These are phyloP conservation scores for Strigamia transsilvanica DNA, from an alignment of 2,888 invertebrate genomes.

Conservation along the genomic window DNA sequence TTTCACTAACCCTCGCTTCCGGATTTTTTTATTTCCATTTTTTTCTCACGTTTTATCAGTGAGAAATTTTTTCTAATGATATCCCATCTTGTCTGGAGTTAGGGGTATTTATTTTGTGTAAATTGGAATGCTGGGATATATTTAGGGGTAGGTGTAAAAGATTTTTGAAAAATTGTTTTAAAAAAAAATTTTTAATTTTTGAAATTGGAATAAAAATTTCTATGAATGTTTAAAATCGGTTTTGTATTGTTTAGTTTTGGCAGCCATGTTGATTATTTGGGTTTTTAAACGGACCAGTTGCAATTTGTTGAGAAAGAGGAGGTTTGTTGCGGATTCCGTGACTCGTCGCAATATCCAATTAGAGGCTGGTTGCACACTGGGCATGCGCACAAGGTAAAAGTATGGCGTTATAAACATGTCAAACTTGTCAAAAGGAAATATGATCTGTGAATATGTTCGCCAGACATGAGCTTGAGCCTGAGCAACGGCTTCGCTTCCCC, in stretches of 20 bases:
- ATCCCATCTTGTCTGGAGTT: neutral
- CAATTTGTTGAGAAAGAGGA: neutral
- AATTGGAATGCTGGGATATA: constrained; percentile 4
- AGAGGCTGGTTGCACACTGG: constrained; percentile 34
- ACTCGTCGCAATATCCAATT: constrained; percentile 31
- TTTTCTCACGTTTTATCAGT: neutral
- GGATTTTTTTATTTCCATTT: constrained; percentile 18
- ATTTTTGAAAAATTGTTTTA: no score
- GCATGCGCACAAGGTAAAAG: constrained; percentile 42
- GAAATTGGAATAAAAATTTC: no score
- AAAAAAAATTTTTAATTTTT: no score
- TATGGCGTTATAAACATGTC: constrained; percentile 44
- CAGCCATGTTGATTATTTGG: no score
- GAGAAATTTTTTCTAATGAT: neutral
- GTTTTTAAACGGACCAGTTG: no score
- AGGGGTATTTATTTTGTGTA: constrained; percentile 29
- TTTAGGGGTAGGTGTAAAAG: neutral
- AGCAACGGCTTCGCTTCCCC: neutral
- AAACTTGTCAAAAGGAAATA: constrained; percentile 44
- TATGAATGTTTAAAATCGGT: no score
- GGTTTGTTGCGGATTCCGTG: constrained; percentile 1
- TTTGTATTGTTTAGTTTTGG: no score
- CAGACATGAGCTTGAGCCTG: neutral
- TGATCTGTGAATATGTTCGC: constrained; percentile 42
- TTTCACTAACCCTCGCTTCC: constrained; percentile 22